phyloP scores from a whole-genome alignment of 2,113 vertebrate species.

The Prolemur simus region DNA sequence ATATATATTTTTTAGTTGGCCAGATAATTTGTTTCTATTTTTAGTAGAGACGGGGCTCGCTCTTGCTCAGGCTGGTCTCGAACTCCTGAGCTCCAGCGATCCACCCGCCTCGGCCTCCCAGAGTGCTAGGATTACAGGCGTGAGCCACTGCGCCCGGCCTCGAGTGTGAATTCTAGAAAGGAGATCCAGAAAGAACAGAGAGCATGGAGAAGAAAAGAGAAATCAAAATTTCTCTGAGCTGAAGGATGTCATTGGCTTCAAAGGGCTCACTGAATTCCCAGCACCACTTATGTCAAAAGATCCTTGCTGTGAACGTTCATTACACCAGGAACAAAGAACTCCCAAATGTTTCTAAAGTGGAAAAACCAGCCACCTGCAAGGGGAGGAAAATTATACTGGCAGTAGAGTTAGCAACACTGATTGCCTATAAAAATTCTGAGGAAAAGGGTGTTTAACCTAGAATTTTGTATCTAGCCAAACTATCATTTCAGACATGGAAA shows the following conservation, averaged over 20 bases:
- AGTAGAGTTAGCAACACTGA: not conserved
- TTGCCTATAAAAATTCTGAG: not conserved
- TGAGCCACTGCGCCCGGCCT: too few relatives aligned
- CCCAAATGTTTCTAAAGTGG: not conserved
- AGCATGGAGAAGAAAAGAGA: not conserved
- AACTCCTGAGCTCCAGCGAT: too few relatives aligned
- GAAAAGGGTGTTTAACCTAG: not conserved
- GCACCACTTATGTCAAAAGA: not conserved
- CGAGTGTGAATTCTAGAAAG: not conserved
- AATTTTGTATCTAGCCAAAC: not conserved
- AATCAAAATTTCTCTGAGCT: not conserved
- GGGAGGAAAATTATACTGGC: not conserved
- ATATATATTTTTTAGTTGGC: too few relatives aligned
- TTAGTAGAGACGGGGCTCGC: too few relatives aligned
- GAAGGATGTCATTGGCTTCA: constrained; percentile 1
- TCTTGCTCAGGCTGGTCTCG: too few relatives aligned
- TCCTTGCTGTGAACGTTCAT: not conserved
- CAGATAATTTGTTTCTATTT: too few relatives aligned
- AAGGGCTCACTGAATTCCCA: not conserved
- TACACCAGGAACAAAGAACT: not conserved
- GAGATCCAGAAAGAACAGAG: not conserved
- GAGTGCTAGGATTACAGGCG: too few relatives aligned
- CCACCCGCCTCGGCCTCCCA: too few relatives aligned
- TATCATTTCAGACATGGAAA: not conserved
- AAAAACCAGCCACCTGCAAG: not conserved